Evolutionary conservation across 2,113 vertebrate genomes (phyloP), one percentile per base, ranked within the genome.

Genomic region (Cynopterus brachyotis): DNA sequence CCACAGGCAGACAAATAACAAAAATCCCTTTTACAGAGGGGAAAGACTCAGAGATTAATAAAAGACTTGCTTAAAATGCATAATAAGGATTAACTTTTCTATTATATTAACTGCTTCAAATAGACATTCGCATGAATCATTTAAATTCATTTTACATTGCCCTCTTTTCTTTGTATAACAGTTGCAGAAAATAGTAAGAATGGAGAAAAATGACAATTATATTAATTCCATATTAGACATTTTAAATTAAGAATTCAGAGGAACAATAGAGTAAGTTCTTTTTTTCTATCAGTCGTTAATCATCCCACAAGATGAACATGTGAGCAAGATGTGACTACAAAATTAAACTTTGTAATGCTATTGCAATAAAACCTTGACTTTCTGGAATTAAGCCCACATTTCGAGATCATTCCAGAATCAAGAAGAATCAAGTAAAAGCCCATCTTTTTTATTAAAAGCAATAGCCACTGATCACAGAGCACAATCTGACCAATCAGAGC

Each of bases 261-360:
- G 6, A 69, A 83, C 22, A 55, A 73, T 0, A 50, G 20, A 96
- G 72, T n/a, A 53, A 57, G 35, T 16, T 50, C 2, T 95, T 69
- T 57, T 17, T 45, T 80, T 32, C 45, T 55, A 26, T 53, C 42
- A 73, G 47, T 80, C n/a, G 40, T 28, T 40, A 59, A 45, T 28
- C 45, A 59, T 32, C 42, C 26, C 37, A 35, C 22, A 37, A 50
- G 42, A 59, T 3, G 53, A 89, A 67, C 79, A 66, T 30, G 69
- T 50, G 40, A 26, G 17, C 55, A 79, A 59, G 82, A 86, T 8
- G 0, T 35, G 59, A 1, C 62, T 55, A 84, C 5, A 8, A 28
- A 30, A 90, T 64, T 94, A 94, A 67, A 95, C 81, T 88, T 62
- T 88, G 79, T 91, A 89, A 90, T 87, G 72, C 30, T 86, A 53